Evolutionary conservation across 1,140 invertebrate species (phyloP), one percentile per base, ranked within the genome.

Genomic region (Delia radicum): DNA sequence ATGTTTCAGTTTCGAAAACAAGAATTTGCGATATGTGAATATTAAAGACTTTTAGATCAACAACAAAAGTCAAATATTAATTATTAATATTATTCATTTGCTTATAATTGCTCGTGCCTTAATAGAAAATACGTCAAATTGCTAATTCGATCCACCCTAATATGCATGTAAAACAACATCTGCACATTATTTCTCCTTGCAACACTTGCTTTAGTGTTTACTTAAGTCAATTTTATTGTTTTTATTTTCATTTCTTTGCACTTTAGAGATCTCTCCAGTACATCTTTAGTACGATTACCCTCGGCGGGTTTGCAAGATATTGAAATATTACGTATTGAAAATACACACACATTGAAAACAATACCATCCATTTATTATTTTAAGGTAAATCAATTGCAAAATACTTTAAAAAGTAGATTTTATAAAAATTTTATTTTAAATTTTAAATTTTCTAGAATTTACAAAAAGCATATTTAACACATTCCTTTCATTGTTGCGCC

Each of bases 401-500:
- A 5, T 46, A n/a, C 18, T 48, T 48, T 48, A 48, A n/a, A 48
- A 48, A 18, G 42, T 8, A 46, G 15, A 46, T 3, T 15, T 8
- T 46, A 13, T 15, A 15, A n/a, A 48, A n/a, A 48, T 48, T 48
- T 1, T 5, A n/a, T 15, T 75, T 74, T 67, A 10, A 10, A 21
- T 28, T 27, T 55, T 15, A 21, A 12, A 4, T 71, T 65, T 28
- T 28, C 28, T 18, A 90, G 89, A 85, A 86, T 76, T 87, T 90
- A 18, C 87, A 84, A 78, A 80, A 82, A 80, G 93, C 90, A 10
- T 88, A 87, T 77, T 87, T 96, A 62, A 96, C 94, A 0, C 95
- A 96, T 87, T 91, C 94, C 21, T 95, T 96, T 82, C 95, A 96
- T 79, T 96, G 95, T 87, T 97, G 95, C 85, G 94, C 95, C 2